These are phyloP conservation scores for Drosophila cognata DNA, from an alignment of 2,888 invertebrate genomes.

Conservation along the genomic window DNA sequence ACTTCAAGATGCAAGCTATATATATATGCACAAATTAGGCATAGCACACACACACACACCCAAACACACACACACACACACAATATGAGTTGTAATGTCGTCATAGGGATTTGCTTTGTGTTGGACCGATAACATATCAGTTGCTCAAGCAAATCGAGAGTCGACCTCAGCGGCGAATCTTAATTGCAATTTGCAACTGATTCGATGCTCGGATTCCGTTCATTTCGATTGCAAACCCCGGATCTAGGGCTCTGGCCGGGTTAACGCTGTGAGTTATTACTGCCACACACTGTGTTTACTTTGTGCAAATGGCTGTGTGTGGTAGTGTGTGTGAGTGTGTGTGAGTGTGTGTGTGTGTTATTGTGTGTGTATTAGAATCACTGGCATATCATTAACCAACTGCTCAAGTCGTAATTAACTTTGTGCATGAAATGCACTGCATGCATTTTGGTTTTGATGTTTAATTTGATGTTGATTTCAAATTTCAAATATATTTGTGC, in stretches of 20 bases:
- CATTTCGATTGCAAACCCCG: not conserved
- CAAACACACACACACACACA: not conserved
- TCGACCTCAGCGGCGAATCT: constrained; percentile 28
- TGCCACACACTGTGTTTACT: not conserved
- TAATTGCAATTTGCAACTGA: constrained; percentile 59
- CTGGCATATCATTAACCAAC: not conserved
- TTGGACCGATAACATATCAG: constrained; percentile 5
- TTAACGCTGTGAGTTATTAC: constrained; percentile 7
- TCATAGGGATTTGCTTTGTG: constrained; percentile 3
- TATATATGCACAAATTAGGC: constrained; percentile 3
- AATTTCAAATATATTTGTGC: not conserved
- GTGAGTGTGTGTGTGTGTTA: not conserved
- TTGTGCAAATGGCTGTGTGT: not conserved
- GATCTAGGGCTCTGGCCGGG: not conserved
- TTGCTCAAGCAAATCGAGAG: constrained; percentile 5
- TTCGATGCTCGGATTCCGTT: not conserved
- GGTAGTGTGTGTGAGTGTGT: not conserved
- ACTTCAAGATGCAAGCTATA: not conserved
- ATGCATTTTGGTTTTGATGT: not conserved
- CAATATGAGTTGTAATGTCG: not conserved
- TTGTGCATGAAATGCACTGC: not conserved
- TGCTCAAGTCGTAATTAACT: not conserved
- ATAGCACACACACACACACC: not conserved
- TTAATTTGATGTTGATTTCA: not conserved
- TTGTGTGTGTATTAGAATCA: not conserved